Conservation (phyloP, 2,113 vertebrate genomes). For the Hemicordylus capensis region DNA sequence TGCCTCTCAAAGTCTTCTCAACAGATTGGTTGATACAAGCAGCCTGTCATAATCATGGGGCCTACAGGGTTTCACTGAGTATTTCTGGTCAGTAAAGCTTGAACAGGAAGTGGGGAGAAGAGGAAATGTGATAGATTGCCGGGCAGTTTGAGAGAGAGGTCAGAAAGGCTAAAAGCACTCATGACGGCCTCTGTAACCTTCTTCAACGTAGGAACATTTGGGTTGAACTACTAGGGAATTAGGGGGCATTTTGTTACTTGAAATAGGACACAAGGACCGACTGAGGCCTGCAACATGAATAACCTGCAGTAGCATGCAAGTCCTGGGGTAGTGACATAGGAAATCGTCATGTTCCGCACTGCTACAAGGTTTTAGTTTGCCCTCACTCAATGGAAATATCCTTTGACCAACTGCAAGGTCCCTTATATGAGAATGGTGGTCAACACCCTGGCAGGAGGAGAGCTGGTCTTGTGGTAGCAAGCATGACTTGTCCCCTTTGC, state of each 20-base stretch:
- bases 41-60: neutral
- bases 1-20: neutral
- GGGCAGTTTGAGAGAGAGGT: neutral
- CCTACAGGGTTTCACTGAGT: neutral
- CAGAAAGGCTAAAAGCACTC: neutral
- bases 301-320: neutral
- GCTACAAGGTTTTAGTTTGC: too few species aligned
- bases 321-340: neutral
- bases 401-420: neutral
- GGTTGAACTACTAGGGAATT: neutral
- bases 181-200: neutral
- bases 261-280: neutral
- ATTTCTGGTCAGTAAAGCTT: neutral
- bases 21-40: neutral
- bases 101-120: constrained; percentile 30
- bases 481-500: too few species aligned
- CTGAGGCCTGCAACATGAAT: neutral
- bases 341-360: neutral
- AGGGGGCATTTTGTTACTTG: neutral
- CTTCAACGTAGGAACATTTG: neutral
- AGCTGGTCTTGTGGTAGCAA: too few species aligned
- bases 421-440: neutral
- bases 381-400: too few species aligned
- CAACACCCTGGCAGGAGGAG: too few species aligned
- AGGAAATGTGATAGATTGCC: neutral